Evolutionary conservation across 2,113 vertebrate species (phyloP).

Genomic region (Petaurus breviceps): DNA sequence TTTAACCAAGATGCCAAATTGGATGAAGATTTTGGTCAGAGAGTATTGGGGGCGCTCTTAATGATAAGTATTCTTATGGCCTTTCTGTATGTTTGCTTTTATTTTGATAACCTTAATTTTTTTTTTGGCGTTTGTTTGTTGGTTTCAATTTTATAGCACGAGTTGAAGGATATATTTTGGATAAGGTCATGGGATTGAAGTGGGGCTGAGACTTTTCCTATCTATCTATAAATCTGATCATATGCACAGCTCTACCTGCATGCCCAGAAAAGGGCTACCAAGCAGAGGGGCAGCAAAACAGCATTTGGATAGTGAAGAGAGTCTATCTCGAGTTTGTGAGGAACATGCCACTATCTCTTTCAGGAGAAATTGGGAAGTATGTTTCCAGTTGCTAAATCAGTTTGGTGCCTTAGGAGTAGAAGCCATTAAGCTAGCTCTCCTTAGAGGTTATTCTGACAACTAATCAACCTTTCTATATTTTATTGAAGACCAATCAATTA

Average conservation of each 20-base stretch:
- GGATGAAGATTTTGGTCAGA: background rate
- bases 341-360: background rate
- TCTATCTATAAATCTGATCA: background rate
- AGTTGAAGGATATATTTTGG: background rate
- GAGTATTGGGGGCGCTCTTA: background rate
- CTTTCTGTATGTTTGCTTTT: background rate
- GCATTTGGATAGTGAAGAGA: background rate
- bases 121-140: background rate
- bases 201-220: background rate
- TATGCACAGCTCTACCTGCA: background rate
- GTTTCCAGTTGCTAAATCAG: background rate
- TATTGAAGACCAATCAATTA: constrained; percentile 3
- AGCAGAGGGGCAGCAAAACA: background rate
- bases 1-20: background rate
- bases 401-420: background rate
- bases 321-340: background rate
- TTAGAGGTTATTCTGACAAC: constrained; percentile 5
- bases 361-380: background rate
- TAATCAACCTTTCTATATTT: background rate
- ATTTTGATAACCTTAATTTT: background rate
- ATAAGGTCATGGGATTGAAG: background rate
- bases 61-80: background rate
- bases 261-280: background rate
- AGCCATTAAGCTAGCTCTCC: background rate
- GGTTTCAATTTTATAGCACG: background rate